These are phyloP conservation scores for Eonycteris spelaea DNA, from an alignment of 2,113 vertebrate species.

Conservation along the genomic window DNA sequence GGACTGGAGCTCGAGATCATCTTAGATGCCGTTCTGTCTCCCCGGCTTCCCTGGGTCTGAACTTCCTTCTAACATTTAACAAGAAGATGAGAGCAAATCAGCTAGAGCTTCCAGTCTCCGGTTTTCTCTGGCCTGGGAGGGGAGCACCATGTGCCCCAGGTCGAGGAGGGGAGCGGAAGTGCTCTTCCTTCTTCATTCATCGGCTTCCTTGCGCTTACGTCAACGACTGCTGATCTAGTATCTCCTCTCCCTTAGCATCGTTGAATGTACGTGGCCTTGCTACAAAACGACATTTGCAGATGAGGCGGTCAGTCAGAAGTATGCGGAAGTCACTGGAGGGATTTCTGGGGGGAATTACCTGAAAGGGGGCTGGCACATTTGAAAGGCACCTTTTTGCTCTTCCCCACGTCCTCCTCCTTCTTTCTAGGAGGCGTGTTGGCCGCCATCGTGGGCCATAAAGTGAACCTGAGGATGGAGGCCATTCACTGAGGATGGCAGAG, in stretches of 20 bases:
- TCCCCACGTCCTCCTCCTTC: neutral
- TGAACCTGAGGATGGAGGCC: neutral
- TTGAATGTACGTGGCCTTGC: neutral
- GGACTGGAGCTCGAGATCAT: neutral
- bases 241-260: neutral
- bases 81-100: neutral
- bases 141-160: rapidly evolving
- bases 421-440: neutral
- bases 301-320: neutral
- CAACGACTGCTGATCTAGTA: neutral
- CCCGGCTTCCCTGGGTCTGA: neutral
- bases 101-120: neutral
- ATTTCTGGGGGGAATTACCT: neutral
- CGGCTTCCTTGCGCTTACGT: neutral
- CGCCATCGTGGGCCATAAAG: neutral
- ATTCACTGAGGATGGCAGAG: neutral
- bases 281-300: neutral
- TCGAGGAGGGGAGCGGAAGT: too few relatives aligned
- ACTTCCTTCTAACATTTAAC: neutral
- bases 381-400: neutral
- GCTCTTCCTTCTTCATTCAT: neutral
- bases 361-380: neutral
- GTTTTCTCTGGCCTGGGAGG: neutral
- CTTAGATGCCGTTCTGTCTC: neutral
- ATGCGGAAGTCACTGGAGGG: neutral